A percentile compares a stretch with the other conserved stretches of the same genome.
Conservation (phyloP, 2,888 invertebrate genomes). For the Papilio demoleus region DNA sequence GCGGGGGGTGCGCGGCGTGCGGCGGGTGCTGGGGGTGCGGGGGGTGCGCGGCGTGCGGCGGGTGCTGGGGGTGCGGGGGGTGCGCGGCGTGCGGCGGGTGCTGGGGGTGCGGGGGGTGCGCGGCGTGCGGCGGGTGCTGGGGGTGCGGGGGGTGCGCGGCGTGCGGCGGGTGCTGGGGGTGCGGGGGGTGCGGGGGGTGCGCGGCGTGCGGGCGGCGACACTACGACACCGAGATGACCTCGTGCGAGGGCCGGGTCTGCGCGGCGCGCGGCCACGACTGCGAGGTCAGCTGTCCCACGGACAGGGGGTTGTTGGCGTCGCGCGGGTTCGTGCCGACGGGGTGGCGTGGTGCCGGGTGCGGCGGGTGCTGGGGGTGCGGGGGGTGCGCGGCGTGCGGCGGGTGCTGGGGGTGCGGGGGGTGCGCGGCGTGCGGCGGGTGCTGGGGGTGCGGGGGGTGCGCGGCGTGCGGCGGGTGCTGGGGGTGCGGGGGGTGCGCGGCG, state of each 20-base stretch:
- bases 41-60: too few species aligned
- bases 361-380: constrained; percentile 90
- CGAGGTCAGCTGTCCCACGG: constrained; percentile 94
- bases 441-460: constrained; percentile 78
- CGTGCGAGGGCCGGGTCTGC: constrained; percentile 68
- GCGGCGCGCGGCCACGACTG: constrained; percentile 81
- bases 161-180: constrained; percentile 34
- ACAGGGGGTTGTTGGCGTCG: constrained; percentile 95
- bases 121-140: too few species aligned
- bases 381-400: constrained; percentile 77
- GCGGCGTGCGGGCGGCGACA: constrained; percentile 53
- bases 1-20: too few species aligned
- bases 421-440: constrained; percentile 80
- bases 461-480: constrained; percentile 81
- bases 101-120: too few species aligned
- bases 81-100: too few species aligned
- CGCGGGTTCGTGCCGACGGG: constrained; percentile 96
- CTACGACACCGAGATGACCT: constrained; percentile 82
- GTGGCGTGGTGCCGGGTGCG: constrained; percentile 87
- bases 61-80: too few species aligned
- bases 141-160: neutral
- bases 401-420: too few species aligned
- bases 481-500: too few species aligned
- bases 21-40: too few species aligned
- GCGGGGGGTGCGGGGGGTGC: constrained; percentile 42